phyloP scores from a whole-genome alignment of 2,888 invertebrate species.

The Heterodera filipjevi region DNA sequence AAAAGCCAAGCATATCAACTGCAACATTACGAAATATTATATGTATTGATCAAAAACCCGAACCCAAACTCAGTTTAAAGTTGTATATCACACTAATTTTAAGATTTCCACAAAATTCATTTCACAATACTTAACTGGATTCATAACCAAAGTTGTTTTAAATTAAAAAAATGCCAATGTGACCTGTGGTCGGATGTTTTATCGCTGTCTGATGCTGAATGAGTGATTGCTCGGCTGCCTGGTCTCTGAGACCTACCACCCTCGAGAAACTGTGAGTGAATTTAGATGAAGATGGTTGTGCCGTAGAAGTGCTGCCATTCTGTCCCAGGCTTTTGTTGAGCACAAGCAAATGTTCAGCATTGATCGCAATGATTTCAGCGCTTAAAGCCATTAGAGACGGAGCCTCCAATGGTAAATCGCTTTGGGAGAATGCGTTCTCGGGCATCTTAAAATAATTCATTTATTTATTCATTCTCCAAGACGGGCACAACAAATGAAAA shows the following conservation, averaged over 20 bases:
- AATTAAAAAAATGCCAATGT: too few species aligned
- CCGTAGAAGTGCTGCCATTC: background rate
- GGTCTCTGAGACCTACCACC: slow-evolving; percentile 19
- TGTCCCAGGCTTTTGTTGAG: background rate
- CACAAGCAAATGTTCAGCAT: slow-evolving; percentile 8
- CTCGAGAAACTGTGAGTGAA: background rate
- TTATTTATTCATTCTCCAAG: background rate
- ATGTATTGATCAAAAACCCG: background rate
- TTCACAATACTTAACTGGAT: too few species aligned
- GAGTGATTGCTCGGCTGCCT: slow-evolving; percentile 18
- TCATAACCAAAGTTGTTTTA: too few species aligned
- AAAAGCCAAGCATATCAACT: background rate
- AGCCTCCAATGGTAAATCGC: slow-evolving; percentile 30
- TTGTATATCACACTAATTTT: too few species aligned
- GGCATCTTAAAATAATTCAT: slow-evolving; percentile 8
- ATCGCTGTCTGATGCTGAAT: slow-evolving; percentile 21
- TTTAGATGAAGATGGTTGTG: slow-evolving; percentile 2
- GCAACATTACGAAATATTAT: background rate
- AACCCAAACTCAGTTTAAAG: background rate
- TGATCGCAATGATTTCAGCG: slow-evolving; percentile 29
- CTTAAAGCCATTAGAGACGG: slow-evolving; percentile 36
- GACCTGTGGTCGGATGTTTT: background rate
- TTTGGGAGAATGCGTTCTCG: slow-evolving; percentile 22
- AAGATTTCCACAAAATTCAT: too few species aligned
- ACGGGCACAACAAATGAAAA: too few species aligned